Percentiles rank a stretch among this genome's conserved stretches.
Evolutionary conservation across 2,113 vertebrate genomes (phyloP).

Genomic region (Capricornis sumatraensis): DNA sequence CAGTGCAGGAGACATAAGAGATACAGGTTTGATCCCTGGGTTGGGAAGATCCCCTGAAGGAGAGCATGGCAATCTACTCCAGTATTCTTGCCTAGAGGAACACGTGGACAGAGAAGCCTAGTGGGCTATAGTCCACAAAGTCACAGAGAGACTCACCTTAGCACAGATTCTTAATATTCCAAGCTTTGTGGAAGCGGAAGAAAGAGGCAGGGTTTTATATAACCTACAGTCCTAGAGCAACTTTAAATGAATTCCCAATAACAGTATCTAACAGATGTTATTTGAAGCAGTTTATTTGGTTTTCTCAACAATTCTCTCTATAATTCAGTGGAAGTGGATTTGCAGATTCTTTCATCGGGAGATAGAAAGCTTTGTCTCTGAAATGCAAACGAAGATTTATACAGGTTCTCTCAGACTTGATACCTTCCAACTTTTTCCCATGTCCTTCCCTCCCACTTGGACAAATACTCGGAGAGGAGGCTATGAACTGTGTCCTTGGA

Average conservation of each 20-base stretch:
- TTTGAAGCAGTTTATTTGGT: neutral
- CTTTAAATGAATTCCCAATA: neutral
- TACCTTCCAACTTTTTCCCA: neutral
- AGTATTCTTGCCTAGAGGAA: neutral
- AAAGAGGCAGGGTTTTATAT: neutral
- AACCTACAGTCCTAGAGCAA: neutral
- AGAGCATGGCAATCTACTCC: neutral
- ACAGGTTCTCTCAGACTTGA: neutral
- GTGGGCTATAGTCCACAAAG: neutral
- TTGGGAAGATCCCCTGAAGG: neutral
- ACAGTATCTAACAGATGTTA: neutral
- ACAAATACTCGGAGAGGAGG: neutral
- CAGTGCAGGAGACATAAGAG: neutral
- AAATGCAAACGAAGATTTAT: neutral
- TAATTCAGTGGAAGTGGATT: neutral
- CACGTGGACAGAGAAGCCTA: neutral
- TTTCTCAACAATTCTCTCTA: neutral
- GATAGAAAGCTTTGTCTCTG: neutral
- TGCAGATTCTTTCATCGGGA: neutral
- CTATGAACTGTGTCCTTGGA: slow-evolving; percentile 24
- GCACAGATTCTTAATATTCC: neutral
- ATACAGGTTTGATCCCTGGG: neutral
- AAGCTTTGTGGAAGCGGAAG: neutral
- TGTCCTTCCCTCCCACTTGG: neutral
- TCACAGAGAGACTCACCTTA: neutral